Evolutionary conservation across 2,888 invertebrate genomes (phyloP).

Genomic region (Neocrepidodera transversa): DNA sequence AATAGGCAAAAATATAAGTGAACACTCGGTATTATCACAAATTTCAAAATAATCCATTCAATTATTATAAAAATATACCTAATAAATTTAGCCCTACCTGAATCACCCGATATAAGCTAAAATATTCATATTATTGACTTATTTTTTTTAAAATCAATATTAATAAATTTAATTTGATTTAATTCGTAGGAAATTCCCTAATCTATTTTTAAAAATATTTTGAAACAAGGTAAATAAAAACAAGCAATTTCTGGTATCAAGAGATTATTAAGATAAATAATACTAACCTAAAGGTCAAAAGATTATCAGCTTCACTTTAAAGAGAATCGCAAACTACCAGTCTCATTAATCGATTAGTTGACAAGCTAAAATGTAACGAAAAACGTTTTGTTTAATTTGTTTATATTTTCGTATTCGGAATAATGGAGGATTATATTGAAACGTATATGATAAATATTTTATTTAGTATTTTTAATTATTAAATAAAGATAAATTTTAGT

Average conservation of each 20-base stretch:
- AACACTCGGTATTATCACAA: too few species aligned
- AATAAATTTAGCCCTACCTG: too few species aligned
- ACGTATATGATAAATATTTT: not conserved
- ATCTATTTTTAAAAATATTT: not conserved
- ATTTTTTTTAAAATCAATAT: not conserved
- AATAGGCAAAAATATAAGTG: too few species aligned
- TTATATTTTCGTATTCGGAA: not conserved
- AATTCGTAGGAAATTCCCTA: not conserved
- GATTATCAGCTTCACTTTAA: slow-evolving; percentile 1
- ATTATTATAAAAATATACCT: too few species aligned
- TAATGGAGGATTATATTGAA: not conserved
- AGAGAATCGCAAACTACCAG: not conserved
- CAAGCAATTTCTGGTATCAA: not conserved
- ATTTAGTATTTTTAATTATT: not conserved
- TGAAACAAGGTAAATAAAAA: slow-evolving; percentile 2
- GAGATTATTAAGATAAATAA: not conserved
- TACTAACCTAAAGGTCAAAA: slow-evolving; percentile 1
- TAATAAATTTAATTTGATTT: not conserved
- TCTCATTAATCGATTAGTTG: not conserved
- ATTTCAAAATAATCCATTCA: too few species aligned
- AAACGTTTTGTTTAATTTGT: not conserved
- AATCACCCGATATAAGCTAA: not conserved
- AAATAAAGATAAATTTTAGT: not conserved
- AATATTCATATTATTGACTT: not conserved
- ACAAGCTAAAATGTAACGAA: not conserved